These are phyloP conservation scores for Myotis findleyi DNA, from an alignment of 2,797 vertebrate species.

Conservation along the genomic window DNA sequence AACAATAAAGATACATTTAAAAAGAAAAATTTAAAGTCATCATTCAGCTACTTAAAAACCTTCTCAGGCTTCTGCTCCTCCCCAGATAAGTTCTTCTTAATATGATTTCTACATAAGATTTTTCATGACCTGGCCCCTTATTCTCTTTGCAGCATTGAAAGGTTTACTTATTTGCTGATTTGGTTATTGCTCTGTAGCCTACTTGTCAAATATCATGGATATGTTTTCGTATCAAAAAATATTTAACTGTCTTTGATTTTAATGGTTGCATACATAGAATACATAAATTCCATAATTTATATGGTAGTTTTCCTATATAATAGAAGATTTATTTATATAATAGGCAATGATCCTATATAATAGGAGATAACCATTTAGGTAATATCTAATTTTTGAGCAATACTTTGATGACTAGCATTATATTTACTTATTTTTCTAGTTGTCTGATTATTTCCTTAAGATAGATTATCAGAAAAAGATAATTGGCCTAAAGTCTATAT, in stretches of 20 bases:
- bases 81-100: background rate
- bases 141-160: background rate
- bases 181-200: background rate
- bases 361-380: background rate
- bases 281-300: background rate
- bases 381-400: constrained; percentile 5
- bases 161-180: background rate
- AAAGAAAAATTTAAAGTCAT: background rate
- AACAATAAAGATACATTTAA: too few relatives aligned
- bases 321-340: background rate
- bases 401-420: constrained; percentile 1
- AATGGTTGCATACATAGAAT: background rate
- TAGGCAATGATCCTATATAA: background rate
- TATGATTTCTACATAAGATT: background rate
- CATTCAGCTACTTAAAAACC: background rate
- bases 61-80: background rate
- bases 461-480: constrained; percentile 21
- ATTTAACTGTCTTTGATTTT: constrained; percentile 33
- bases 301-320: background rate
- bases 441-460: constrained; percentile 45
- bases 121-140: background rate
- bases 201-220: background rate
- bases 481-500: background rate
- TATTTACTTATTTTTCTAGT: background rate
- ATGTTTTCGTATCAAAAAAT: background rate